Percentiles rank a stretch among this genome's conserved stretches.
phyloP scores from a whole-genome alignment of 1,140 invertebrate species.

The Drosophila sproati region DNA sequence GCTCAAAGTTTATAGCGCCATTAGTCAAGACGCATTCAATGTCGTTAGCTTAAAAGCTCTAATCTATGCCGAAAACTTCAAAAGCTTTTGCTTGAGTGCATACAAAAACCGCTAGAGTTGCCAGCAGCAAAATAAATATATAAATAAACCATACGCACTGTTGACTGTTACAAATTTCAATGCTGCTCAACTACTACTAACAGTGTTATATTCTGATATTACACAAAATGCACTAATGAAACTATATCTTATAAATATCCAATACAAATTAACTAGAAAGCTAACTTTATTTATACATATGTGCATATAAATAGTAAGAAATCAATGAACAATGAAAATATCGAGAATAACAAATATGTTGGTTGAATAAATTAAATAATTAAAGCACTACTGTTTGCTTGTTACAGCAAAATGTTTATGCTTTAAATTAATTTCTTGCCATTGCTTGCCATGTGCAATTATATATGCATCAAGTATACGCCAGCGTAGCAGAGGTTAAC shows the following conservation, averaged over 20 bases:
- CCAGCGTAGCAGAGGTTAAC: constrained; percentile 53
- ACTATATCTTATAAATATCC: too few species aligned
- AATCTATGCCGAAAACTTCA: neutral
- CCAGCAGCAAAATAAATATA: constrained; percentile 18
- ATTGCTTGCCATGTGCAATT: constrained; percentile 37
- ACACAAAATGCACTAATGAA: too few species aligned
- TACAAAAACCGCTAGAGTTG: constrained; percentile 26
- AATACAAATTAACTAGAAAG: too few species aligned
- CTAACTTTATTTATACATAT: neutral
- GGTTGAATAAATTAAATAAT: too few species aligned
- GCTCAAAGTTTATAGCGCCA: constrained; percentile 8
- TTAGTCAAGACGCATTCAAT: constrained; percentile 19
- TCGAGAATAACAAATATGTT: too few species aligned
- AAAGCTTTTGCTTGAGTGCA: constrained; percentile 12
- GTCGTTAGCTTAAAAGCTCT: constrained; percentile 30
- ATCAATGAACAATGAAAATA: neutral
- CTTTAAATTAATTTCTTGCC: constrained; percentile 12
- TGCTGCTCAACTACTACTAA: neutral
- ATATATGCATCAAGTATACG: constrained; percentile 44
- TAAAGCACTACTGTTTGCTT: neutral
- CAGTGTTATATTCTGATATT: too few species aligned
- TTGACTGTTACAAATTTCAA: neutral
- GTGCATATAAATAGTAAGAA: neutral
- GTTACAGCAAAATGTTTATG: neutral
- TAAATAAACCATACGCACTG: constrained; percentile 31